phyloP scores from a whole-genome alignment of 2,797 vertebrate genomes.

The Gobionotothen gibberifrons region DNA sequence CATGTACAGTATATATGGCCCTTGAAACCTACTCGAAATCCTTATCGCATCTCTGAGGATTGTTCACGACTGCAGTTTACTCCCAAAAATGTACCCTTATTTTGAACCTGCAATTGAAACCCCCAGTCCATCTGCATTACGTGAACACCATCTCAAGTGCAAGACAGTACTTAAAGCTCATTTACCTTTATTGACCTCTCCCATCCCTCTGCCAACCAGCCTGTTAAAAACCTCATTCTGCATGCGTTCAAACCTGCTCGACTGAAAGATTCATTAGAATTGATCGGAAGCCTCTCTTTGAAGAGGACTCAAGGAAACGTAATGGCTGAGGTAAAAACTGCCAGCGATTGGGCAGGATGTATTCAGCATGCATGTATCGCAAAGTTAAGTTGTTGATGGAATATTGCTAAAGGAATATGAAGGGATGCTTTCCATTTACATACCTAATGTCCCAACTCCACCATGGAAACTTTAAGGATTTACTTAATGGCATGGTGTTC shows the following conservation, averaged over 20 bases:
- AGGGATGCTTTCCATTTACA: conserved; percentile 60
- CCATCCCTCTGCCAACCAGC: conserved; percentile 66
- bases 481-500: conserved; percentile 66
- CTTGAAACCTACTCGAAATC: conserved; percentile 12
- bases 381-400: conserved; percentile 72
- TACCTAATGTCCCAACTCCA: conserved; percentile 60
- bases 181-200: conserved; percentile 76
- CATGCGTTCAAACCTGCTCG: conserved; percentile 69
- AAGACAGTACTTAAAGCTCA: conserved; percentile 72
- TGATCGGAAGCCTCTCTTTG: conserved; percentile 78
- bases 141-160: conserved; percentile 60
- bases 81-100: conserved; percentile 9
- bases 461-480: conserved; percentile 58
- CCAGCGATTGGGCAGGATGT: conserved; percentile 61
- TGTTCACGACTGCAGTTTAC: conserved; percentile 16
- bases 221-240: conserved; percentile 77
- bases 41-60: neutral
- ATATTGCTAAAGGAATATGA: conserved; percentile 60
- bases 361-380: conserved; percentile 73
- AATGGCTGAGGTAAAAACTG: conserved; percentile 72
- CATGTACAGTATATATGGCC: neutral
- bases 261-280: conserved; percentile 84
- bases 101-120: conserved; percentile 50
- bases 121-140: conserved; percentile 46
- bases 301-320: conserved; percentile 75